phyloP scores from a whole-genome alignment of 2,888 invertebrate species.

The Tuberolachnus salignus region DNA sequence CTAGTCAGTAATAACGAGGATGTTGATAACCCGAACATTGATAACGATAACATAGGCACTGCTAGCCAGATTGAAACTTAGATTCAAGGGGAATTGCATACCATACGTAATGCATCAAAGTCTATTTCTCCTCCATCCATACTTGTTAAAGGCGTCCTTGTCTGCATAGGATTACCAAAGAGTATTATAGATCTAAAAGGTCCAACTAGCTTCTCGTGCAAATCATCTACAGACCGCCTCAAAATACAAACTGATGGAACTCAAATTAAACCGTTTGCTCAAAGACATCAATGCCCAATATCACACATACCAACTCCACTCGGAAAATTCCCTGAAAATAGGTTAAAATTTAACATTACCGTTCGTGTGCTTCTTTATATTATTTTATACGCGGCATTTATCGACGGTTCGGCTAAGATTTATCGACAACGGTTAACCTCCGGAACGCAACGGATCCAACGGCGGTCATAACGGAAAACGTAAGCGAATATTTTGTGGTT shows the following conservation, averaged over 20 bases:
- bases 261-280: conserved; percentile 2
- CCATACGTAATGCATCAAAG: not conserved
- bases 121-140: not conserved
- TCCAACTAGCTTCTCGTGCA: conserved; percentile 8
- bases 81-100: not conserved
- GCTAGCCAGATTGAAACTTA: not conserved
- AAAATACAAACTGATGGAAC: conserved; percentile 16
- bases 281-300: conserved; percentile 1
- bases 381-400: too few species aligned
- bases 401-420: too few species aligned
- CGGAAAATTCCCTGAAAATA: conserved; percentile 1
- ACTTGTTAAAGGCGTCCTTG: conserved; percentile 6
- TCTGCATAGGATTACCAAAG: conserved; percentile 4
- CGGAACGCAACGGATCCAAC: too few species aligned
- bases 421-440: too few species aligned
- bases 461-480: too few species aligned
- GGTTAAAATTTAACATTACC: too few species aligned
- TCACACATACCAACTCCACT: not conserved
- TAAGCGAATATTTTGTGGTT: too few species aligned
- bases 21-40: not conserved
- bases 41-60: not conserved
- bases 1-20: not conserved
- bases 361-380: too few species aligned
- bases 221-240: conserved; percentile 7
- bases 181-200: not conserved